phyloP scores from a whole-genome alignment of 2,113 vertebrate genomes.

The Ictalurus furcatus region DNA sequence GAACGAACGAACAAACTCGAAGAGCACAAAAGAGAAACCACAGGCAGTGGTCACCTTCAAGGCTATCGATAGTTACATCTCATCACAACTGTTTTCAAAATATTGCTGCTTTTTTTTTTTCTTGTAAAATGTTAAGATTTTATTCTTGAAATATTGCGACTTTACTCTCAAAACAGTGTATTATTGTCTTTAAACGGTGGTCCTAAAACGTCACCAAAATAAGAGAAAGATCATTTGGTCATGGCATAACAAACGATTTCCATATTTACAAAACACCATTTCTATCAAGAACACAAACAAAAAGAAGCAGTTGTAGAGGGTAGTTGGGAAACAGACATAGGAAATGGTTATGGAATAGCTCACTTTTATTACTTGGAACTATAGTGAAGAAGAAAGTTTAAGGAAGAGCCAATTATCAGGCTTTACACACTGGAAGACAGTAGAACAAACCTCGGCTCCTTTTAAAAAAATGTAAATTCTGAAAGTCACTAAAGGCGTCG shows the following conservation, averaged over 20 bases:
- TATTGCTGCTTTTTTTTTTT: neutral
- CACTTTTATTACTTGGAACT: neutral
- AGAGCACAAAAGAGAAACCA: neutral
- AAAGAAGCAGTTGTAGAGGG: neutral
- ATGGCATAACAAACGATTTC: neutral
- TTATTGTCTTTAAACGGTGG: too few relatives aligned
- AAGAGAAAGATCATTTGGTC: neutral
- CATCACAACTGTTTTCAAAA: neutral
- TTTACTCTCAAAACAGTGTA: neutral
- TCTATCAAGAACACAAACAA: neutral
- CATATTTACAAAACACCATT: neutral
- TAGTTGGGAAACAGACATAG: neutral
- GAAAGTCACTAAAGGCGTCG: neutral
- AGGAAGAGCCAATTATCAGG: neutral
- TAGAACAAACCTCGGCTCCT: neutral
- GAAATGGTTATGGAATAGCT: neutral
- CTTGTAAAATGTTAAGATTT: neutral
- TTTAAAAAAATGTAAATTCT: neutral
- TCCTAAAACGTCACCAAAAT: neutral
- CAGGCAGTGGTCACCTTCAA: neutral
- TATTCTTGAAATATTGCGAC: neutral
- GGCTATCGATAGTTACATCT: neutral
- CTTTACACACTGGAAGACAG: neutral
- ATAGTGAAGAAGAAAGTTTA: neutral
- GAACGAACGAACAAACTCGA: neutral